Evolutionary conservation across 2,888 invertebrate genomes (phyloP), one percentile per base, ranked within the genome.

Genomic region (Hyposoter dolosus): DNA sequence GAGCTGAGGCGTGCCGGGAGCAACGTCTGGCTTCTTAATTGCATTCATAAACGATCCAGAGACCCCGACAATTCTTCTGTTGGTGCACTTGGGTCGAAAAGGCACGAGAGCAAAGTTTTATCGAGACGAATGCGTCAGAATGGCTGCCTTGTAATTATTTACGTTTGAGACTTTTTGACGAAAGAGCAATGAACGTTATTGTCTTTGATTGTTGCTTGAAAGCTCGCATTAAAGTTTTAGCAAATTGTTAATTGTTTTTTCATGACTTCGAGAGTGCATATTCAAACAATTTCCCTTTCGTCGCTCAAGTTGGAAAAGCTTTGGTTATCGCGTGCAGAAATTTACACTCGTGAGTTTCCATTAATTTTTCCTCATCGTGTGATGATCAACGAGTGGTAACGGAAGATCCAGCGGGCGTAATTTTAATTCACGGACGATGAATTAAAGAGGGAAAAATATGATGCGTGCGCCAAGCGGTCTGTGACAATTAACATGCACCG

Each of bases 11-110:
- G 90, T 90, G 91, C 91, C 89, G 89, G 23, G 86, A 86, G 84
- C 88, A 77, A 82, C 89, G 93, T 92, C 92, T 92, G 91, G 89
- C 88, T 89, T 90, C 92, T 93, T 91, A 92, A 92, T 92, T 92
- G 89, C 90, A 88, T 90, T 90, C 88, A 91, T 90, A 89, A 91
- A 88, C 84, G 88, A 81, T 88, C 83, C 84, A 5, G 56, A 75
- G 28, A n/a, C n/a, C 28, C 68, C 80, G 82, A 43, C 43, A 72
- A 82, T 80, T 81, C 76, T 82, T 82, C 3, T 15, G 60, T 60
- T 60, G 28, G 60, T 28, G 60, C 28, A 28, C 60, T 60, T 28
- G 15, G 23, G 28, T 60, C 60, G 28, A 23, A 4, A 9, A 19
- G 56, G 23, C 60, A 60, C 28, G 60, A 60, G 60, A 60, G 19